phyloP scores from a whole-genome alignment of 1,140 invertebrate genomes.

The Drosophila truncata region DNA sequence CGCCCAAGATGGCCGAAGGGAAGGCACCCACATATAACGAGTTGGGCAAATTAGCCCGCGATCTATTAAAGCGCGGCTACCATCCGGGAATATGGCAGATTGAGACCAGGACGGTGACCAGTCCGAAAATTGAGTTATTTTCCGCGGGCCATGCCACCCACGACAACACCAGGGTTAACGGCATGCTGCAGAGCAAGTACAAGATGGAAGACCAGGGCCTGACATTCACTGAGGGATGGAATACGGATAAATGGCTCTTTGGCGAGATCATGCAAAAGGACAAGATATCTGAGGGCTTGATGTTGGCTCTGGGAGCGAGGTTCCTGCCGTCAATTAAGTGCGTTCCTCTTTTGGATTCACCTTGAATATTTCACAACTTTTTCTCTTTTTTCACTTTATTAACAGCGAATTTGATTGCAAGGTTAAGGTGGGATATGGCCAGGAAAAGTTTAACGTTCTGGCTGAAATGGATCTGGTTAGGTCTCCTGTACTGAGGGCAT shows the following conservation, averaged over 20 bases:
- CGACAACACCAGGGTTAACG: constrained; percentile 62
- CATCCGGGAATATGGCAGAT: constrained; percentile 71
- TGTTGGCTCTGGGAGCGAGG: constrained; percentile 53
- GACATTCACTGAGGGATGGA: constrained; percentile 66
- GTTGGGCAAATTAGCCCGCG: constrained; percentile 60
- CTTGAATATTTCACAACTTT: neutral
- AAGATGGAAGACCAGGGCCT: constrained; percentile 65
- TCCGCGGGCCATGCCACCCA: constrained; percentile 55
- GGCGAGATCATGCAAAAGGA: constrained; percentile 66
- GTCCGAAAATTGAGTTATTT: constrained; percentile 58
- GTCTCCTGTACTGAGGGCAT: constrained; percentile 19
- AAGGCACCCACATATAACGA: constrained; percentile 51
- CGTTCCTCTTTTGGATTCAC: constrained; percentile 1
- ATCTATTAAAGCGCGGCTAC: constrained; percentile 64
- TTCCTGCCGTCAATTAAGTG: constrained; percentile 50
- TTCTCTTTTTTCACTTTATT: neutral
- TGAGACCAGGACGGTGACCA: constrained; percentile 63
- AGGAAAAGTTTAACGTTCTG: constrained; percentile 47
- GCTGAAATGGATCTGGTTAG: constrained; percentile 35
- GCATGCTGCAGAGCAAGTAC: constrained; percentile 66
- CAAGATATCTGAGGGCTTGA: constrained; percentile 58
- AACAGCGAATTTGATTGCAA: constrained; percentile 42
- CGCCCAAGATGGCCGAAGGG: constrained; percentile 33
- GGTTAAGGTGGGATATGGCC: constrained; percentile 46
- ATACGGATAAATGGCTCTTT: constrained; percentile 59